Evolutionary conservation across 2,888 invertebrate genomes (phyloP), one percentile per base, ranked within the genome.

Genomic region (Amiota mariae): DNA sequence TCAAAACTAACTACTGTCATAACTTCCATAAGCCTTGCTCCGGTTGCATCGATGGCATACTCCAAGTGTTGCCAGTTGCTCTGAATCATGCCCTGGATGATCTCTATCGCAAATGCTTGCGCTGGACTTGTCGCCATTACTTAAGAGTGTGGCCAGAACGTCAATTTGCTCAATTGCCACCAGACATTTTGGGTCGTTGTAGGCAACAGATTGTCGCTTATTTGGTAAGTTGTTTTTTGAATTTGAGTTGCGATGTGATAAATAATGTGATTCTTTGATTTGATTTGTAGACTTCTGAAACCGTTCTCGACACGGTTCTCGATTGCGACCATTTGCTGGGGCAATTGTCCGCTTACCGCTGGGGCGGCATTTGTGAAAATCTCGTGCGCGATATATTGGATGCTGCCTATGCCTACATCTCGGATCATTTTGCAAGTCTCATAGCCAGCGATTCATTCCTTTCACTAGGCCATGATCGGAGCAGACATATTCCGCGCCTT

Each of bases 1-100:
- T 98, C 49, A 96, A 96, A 90, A 93, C 93, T 20, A 95, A 96
- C 89, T 96, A 96, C 89, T 98, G 98, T 88, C 98, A 98, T 89
- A 94, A 96, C 89, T 98, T 98, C 89, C 98, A 98, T 87, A 95
- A 95, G 91, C 98, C 98, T 0, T 98, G 98, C 89, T 92, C 94
- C 64, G 94, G 95, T 49, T 98, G 98, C 89, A 94, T 94, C 18
- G 94, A 94, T 64, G 97, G 97, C 8, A 95, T 97, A 2, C 90
- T 97, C 51, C 97, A 98, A 88, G 96, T 97, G 77, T 92, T 98
- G 81, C 95, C 96, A 0, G 91, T 98, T 59, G 94, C 97, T 6
- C 93, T 96, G 6, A 94, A 95, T 59, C 97, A 96, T 88, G 96
- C 96, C 0, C 91, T 98, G 72, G 96, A 96, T 84, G 97, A 97